Conservation (phyloP, 2,888 invertebrate genomes). For the Pyrocoelia pectoralis region DNA sequence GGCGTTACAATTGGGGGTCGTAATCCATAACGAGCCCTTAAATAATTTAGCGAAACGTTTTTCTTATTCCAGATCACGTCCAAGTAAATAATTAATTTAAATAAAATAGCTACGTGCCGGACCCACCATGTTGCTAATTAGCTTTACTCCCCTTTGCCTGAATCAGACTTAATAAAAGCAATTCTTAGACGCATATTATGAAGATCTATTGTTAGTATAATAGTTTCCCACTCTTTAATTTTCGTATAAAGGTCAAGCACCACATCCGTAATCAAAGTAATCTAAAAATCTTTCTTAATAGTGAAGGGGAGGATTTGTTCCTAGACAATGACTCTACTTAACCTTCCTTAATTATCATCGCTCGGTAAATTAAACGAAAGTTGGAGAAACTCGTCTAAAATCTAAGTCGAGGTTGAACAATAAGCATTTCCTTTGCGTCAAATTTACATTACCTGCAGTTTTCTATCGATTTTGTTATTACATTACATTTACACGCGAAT, state of each 20-base stretch:
- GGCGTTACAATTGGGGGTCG: conserved; percentile 19
- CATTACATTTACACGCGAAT: not conserved
- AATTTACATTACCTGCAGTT: not conserved
- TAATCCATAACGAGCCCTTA: not conserved
- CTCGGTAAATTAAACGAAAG: not conserved
- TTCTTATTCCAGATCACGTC: not conserved
- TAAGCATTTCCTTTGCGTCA: not conserved
- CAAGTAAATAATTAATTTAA: not conserved
- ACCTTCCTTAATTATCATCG: not conserved
- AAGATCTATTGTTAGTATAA: conserved; percentile 9
- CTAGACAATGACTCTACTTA: not conserved
- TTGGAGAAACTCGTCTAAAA: too few relatives aligned
- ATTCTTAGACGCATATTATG: conserved; percentile 5
- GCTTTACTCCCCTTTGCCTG: not conserved
- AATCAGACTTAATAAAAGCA: conserved; percentile 14
- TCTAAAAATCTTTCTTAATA: conserved; percentile 3
- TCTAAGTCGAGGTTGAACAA: too few relatives aligned
- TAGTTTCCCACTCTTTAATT: conserved; percentile 24
- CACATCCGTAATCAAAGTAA: conserved; percentile 25
- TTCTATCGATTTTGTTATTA: not conserved
- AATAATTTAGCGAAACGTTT: not conserved
- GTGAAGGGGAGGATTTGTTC: not conserved
- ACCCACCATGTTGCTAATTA: conserved; percentile 2
- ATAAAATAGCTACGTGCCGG: not conserved
- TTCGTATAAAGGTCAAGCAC: conserved; percentile 29